These are phyloP conservation scores for Epinephelus cyanopodus DNA, from an alignment of 2,113 vertebrate species.

Conservation along the genomic window DNA sequence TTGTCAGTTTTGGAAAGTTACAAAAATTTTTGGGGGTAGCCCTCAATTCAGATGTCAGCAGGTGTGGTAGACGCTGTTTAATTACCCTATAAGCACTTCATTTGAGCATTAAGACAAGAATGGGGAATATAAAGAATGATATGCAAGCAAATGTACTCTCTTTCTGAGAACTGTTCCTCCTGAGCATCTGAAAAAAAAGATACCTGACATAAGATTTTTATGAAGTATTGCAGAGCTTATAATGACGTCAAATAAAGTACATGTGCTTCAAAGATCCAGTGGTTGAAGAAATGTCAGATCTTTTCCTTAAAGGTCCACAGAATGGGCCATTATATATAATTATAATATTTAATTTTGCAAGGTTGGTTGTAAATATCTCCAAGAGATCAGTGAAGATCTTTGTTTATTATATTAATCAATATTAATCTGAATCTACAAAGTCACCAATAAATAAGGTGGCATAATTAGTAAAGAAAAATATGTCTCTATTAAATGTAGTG, in stretches of 20 bases:
- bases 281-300: background rate
- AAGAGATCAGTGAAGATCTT: too few species aligned
- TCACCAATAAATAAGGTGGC: background rate
- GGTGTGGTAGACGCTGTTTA: background rate
- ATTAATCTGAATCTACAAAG: background rate
- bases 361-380: too few species aligned
- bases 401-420: too few species aligned
- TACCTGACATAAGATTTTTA: background rate
- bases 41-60: background rate
- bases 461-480: too few species aligned
- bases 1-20: background rate
- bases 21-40: background rate
- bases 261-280: too few species aligned
- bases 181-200: background rate
- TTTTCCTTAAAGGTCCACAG: too few species aligned
- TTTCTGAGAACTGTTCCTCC: background rate
- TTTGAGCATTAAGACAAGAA: too few species aligned
- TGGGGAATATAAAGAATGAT: background rate
- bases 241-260: too few species aligned
- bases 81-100: background rate
- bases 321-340: background rate
- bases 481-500: too few species aligned
- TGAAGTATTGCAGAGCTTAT: background rate
- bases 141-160: background rate
- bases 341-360: background rate